These are phyloP conservation scores for Caenorhabditis inopinata DNA, from an alignment of 1,140 invertebrate genomes.

Conservation along the genomic window DNA sequence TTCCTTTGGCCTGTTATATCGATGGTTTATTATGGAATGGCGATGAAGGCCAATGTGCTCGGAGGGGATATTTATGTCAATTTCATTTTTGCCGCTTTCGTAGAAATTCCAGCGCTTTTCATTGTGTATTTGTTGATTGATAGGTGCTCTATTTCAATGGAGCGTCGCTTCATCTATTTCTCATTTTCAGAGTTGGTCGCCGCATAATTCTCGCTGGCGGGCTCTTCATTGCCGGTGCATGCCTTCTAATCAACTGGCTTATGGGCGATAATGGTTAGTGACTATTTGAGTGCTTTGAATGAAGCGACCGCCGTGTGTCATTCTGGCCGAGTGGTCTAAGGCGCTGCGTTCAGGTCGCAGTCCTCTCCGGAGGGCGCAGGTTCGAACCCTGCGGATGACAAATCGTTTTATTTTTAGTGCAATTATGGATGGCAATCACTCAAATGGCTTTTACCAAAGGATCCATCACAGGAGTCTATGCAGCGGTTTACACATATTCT, in stretches of 20 bases:
- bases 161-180: neutral
- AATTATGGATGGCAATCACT: constrained; percentile 52
- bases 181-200: constrained; percentile 14
- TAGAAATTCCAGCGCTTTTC: constrained; percentile 65
- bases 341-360: constrained; percentile 90
- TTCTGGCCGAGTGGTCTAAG: constrained; percentile 87
- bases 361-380: constrained; percentile 82
- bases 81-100: constrained; percentile 59
- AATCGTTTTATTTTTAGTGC: too few relatives aligned
- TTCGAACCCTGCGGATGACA: constrained; percentile 82
- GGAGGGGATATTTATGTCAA: constrained; percentile 65
- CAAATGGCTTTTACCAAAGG: constrained; percentile 64
- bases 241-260: constrained; percentile 37
- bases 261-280: constrained; percentile 32
- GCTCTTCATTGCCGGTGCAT: constrained; percentile 31
- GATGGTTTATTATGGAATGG: constrained; percentile 67
- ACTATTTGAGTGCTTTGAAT: too few relatives aligned
- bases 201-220: constrained; percentile 8
- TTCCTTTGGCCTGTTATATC: constrained; percentile 59
- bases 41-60: constrained; percentile 63
- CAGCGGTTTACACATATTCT: constrained; percentile 66
- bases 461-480: constrained; percentile 62
- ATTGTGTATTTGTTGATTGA: constrained; percentile 48
- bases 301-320: too few relatives aligned
- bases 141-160: neutral